Percentiles rank a stretch among this genome's conserved stretches.
phyloP scores from a whole-genome alignment of 2,888 invertebrate species.

The Cephonodes hylas region DNA sequence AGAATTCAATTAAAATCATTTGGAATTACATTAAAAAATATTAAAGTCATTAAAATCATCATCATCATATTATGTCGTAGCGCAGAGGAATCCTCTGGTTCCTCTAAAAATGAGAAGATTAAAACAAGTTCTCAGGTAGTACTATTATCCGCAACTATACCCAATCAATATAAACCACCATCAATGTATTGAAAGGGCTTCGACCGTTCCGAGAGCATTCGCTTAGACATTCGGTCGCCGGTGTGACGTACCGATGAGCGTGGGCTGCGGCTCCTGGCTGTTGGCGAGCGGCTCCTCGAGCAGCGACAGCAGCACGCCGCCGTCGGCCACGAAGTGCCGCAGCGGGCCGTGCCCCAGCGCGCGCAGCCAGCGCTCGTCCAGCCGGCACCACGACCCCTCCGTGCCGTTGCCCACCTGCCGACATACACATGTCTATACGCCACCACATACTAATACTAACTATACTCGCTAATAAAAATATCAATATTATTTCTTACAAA shows the following conservation, averaged over 20 bases:
- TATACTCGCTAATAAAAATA: background rate
- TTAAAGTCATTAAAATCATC: too few species aligned
- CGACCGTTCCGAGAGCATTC: too few species aligned
- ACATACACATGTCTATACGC: background rate
- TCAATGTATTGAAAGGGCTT: too few species aligned
- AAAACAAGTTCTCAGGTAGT: too few species aligned
- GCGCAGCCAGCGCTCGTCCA: conserved; percentile 91
- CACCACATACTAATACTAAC: background rate
- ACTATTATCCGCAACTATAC: too few species aligned
- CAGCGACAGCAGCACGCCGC: conserved; percentile 92
- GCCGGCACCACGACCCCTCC: conserved; percentile 88
- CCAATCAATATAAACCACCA: too few species aligned
- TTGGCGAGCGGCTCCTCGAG: conserved; percentile 96
- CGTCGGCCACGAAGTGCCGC: conserved; percentile 94
- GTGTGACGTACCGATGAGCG: conserved; percentile 83
- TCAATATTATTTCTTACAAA: background rate
- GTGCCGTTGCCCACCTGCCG: conserved; percentile 90
- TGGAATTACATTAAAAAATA: too few species aligned
- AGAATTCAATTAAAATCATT: too few species aligned
- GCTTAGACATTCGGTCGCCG: too few species aligned
- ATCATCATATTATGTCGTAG: too few species aligned
- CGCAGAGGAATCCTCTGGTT: too few species aligned
- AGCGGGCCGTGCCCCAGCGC: conserved; percentile 81
- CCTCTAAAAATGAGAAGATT: too few species aligned
- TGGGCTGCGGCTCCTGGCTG: conserved; percentile 95